These are phyloP conservation scores for Falco naumanni DNA, from an alignment of 2,797 vertebrate species.

Conservation along the genomic window DNA sequence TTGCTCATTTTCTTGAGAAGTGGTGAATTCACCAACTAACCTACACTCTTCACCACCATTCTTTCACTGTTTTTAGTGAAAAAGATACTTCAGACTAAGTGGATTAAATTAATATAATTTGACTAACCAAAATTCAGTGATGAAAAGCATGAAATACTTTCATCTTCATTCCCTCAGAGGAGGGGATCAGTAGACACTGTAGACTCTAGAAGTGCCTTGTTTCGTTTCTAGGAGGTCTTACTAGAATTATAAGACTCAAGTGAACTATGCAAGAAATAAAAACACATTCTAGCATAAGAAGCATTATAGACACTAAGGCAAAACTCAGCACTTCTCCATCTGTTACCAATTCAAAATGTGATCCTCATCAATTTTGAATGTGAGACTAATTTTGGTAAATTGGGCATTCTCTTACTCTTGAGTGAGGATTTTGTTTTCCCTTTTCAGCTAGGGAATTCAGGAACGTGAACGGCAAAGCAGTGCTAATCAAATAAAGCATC, in stretches of 20 bases:
- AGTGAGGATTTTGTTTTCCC: constrained; percentile 22
- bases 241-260: constrained; percentile 53
- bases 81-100: not conserved
- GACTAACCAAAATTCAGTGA: constrained; percentile 17
- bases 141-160: constrained; percentile 20
- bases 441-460: constrained; percentile 35
- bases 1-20: not conserved
- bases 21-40: not conserved
- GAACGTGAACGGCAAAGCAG: not conserved
- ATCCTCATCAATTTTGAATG: constrained; percentile 73
- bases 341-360: constrained; percentile 74
- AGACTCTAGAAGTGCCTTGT: constrained; percentile 20
- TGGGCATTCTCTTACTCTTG: constrained; percentile 45
- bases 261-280: constrained; percentile 74
- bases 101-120: constrained; percentile 10
- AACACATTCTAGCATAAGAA: constrained; percentile 68
- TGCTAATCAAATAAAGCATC: not conserved
- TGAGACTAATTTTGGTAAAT: constrained; percentile 66
- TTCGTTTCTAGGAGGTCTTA: constrained; percentile 60
- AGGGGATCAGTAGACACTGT: constrained; percentile 3
- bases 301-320: constrained; percentile 67
- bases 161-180: constrained; percentile 50
- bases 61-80: not conserved
- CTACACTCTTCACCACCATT: not conserved
- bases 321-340: constrained; percentile 78